phyloP scores from a whole-genome alignment of 2,797 vertebrate species.

The Sebastes matsubarae region DNA sequence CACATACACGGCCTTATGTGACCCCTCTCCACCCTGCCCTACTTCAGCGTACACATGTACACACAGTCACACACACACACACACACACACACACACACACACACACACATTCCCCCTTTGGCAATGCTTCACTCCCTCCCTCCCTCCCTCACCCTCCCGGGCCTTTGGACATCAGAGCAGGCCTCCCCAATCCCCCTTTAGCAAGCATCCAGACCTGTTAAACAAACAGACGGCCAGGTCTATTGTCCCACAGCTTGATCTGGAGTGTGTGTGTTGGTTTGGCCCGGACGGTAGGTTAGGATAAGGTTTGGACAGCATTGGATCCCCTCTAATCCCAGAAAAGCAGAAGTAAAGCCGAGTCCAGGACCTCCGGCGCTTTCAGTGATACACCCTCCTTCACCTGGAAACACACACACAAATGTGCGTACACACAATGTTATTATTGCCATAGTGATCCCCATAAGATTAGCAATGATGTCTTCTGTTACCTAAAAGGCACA shows the following conservation, averaged over 20 bases:
- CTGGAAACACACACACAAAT: conserved; percentile 41
- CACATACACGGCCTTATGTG: conserved; percentile 44
- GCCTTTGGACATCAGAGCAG: conserved; percentile 68
- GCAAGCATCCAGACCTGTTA: conserved; percentile 70
- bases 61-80: conserved; percentile 39
- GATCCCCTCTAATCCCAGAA: conserved; percentile 79
- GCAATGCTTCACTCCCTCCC: conserved; percentile 32
- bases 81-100: conserved; percentile 38
- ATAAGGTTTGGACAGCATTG: conserved; percentile 76
- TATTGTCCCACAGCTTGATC: conserved; percentile 74
- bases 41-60: conserved; percentile 33
- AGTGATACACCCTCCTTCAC: conserved; percentile 56
- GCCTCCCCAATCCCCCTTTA: conserved; percentile 64
- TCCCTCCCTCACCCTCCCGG: conserved; percentile 15
- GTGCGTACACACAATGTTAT: background rate
- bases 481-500: background rate
- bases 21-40: conserved; percentile 39
- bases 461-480: conserved; percentile 8
- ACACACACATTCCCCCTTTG: conserved; percentile 40
- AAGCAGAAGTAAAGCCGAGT: conserved; percentile 62
- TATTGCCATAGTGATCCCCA: conserved; percentile 1
- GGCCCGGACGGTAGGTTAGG: conserved; percentile 67
- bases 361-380: conserved; percentile 62
- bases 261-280: conserved; percentile 78
- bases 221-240: conserved; percentile 72